Conservation (phyloP, 2,888 invertebrate species). For the Ecdyonurus torrentis region DNA sequence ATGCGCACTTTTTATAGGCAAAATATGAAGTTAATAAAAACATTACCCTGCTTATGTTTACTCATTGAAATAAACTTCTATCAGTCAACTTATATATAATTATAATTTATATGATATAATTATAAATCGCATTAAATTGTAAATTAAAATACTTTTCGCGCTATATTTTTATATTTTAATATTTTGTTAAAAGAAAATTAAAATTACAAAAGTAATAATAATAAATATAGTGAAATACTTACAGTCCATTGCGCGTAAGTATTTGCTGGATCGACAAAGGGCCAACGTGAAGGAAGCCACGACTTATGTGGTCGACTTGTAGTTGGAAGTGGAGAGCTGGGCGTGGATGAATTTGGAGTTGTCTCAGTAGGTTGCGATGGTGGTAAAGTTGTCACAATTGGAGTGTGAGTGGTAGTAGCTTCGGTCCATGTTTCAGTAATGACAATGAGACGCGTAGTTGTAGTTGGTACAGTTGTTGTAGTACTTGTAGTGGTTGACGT, state of each 20-base stretch:
- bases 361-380: slow-evolving; percentile 14
- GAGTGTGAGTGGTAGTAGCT: neutral
- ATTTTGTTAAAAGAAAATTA: too few species aligned
- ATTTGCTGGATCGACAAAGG: slow-evolving; percentile 40
- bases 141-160: too few species aligned
- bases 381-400: slow-evolving; percentile 16
- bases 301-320: slow-evolving; percentile 22
- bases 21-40: too few species aligned
- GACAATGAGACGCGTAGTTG: neutral
- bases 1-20: too few species aligned
- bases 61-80: too few species aligned
- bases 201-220: too few species aligned
- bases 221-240: too few species aligned
- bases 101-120: too few species aligned
- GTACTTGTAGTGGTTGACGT: neutral
- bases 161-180: too few species aligned
- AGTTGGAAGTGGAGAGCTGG: neutral
- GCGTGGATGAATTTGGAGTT: slow-evolving; percentile 11
- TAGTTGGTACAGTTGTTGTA: neutral
- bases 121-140: too few species aligned
- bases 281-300: slow-evolving; percentile 44
- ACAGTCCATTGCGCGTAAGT: slow-evolving; percentile 51
- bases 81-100: too few species aligned
- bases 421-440: neutral
- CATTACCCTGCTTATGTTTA: too few species aligned